Conservation (phyloP, 2,113 vertebrate genomes). For the Ammodytes dubius region DNA sequence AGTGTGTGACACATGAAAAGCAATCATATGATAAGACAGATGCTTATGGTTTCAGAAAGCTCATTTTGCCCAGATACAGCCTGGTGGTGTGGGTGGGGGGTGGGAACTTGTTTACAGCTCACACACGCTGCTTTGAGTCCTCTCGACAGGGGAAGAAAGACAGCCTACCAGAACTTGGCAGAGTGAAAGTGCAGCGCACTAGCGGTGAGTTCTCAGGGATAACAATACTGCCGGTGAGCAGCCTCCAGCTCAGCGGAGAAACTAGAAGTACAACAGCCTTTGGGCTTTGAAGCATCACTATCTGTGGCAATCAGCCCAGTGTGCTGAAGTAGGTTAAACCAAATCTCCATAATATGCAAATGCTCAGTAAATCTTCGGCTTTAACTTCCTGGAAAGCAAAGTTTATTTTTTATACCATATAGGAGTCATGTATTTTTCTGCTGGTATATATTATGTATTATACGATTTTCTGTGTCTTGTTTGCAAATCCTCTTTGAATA, state of each 20-base stretch:
- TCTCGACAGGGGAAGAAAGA: conserved; percentile 79
- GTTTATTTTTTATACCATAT: conserved; percentile 2
- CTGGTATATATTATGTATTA: conserved; percentile 5
- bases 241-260: conserved; percentile 63
- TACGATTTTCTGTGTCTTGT: not conserved
- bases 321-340: conserved; percentile 64
- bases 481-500: conserved; percentile 9
- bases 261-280: conserved; percentile 66
- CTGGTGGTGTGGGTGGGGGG: conserved; percentile 73
- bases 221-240: conserved; percentile 77
- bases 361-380: conserved; percentile 27
- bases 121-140: conserved; percentile 75
- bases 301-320: conserved; percentile 72
- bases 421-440: not conserved
- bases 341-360: conserved; percentile 74
- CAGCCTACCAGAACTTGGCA: conserved; percentile 72
- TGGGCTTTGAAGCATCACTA: conserved; percentile 69
- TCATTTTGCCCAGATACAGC: conserved; percentile 84
- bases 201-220: conserved; percentile 72
- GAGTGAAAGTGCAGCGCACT: conserved; percentile 72
- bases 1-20: conserved; percentile 65
- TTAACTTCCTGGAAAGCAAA: conserved; percentile 48
- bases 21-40: conserved; percentile 75
- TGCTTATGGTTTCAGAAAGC: conserved; percentile 74
- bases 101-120: conserved; percentile 83